These are phyloP conservation scores for Rhopalosiphum maidis DNA, from an alignment of 1,140 invertebrate genomes.

Conservation along the genomic window DNA sequence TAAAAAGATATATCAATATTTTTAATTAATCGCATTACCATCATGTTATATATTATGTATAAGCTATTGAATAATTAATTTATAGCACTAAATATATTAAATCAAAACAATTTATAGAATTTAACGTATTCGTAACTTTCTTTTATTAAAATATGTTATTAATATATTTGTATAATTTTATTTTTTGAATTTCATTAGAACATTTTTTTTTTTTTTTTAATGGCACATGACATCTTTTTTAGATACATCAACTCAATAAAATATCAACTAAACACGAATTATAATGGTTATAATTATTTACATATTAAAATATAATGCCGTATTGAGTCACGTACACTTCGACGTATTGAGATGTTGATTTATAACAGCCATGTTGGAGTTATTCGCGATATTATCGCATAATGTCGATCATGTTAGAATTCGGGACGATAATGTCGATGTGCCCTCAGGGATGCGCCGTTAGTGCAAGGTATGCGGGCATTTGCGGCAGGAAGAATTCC, in stretches of 20 bases:
- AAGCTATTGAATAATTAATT: not conserved
- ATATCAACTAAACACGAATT: not conserved
- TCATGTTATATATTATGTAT: not conserved
- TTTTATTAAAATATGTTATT: not conserved
- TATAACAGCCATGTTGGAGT: constrained; percentile 41
- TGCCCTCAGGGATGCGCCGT: not conserved
- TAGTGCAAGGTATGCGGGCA: constrained; percentile 26
- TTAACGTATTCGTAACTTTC: not conserved
- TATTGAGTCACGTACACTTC: constrained; percentile 25
- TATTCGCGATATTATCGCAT: constrained; percentile 54
- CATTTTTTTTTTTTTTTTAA: not conserved
- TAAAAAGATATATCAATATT: too few species aligned
- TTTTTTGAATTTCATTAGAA: not conserved
- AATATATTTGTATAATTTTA: not conserved
- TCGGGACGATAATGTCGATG: constrained; percentile 35
- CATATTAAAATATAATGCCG: constrained; percentile 2
- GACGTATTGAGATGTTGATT: constrained; percentile 53
- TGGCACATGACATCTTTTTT: not conserved
- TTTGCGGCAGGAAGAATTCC: constrained; percentile 19
- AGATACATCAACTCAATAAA: not conserved
- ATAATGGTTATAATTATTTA: not conserved
- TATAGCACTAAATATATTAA: not conserved
- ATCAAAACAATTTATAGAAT: not conserved
- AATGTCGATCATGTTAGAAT: constrained; percentile 57
- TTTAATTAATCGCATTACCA: not conserved